phyloP scores from a whole-genome alignment of 2,888 invertebrate genomes.

The Chloromyia formosa region DNA sequence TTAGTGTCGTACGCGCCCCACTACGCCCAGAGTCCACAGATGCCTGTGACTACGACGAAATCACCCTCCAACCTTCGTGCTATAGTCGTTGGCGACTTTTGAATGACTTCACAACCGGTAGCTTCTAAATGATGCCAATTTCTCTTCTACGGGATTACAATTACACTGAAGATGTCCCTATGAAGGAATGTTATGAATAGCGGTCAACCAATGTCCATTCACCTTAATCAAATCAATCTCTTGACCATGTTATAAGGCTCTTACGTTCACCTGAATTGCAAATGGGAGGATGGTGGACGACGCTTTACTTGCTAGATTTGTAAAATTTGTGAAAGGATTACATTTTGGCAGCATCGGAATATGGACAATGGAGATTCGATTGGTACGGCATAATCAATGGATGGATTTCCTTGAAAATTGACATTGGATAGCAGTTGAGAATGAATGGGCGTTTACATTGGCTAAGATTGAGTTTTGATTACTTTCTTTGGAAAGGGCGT shows the following conservation, averaged over 20 bases:
- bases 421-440: too few species aligned
- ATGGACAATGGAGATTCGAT: too few species aligned
- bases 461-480: too few species aligned
- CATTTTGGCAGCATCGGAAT: not conserved
- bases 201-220: constrained; percentile 48
- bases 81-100: constrained; percentile 5
- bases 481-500: too few species aligned
- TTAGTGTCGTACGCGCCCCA: constrained; percentile 13
- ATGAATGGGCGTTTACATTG: too few species aligned
- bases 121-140: constrained; percentile 33
- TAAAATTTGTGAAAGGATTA: constrained; percentile 35
- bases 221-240: constrained; percentile 50
- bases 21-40: too few species aligned
- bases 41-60: too few species aligned
- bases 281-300: too few species aligned
- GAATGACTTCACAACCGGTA: constrained; percentile 17
- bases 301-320: too few species aligned
- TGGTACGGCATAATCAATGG: too few species aligned
- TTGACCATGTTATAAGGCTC: constrained; percentile 31
- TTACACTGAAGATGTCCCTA: constrained; percentile 26
- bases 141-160: constrained; percentile 29
- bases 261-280: too few species aligned
- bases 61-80: constrained; percentile 1
- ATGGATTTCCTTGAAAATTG: too few species aligned
- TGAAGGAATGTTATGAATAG: constrained; percentile 46